phyloP scores from a whole-genome alignment of 2,888 invertebrate species.

The Leucophora obtusa region DNA sequence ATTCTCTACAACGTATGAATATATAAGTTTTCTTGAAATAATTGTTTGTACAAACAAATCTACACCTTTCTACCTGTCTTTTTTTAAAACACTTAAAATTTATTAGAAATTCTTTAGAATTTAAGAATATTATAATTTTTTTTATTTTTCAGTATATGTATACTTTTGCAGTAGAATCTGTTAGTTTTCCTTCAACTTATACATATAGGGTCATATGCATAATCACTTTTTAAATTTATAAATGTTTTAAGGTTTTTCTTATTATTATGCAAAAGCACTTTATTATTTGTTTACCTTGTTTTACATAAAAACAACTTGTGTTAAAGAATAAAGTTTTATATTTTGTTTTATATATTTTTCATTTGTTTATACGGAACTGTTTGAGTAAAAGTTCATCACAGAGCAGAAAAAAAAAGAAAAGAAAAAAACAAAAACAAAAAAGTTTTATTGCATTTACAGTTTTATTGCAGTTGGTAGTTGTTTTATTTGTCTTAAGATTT shows the following conservation, averaged over 20 bases:
- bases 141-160: too few species aligned
- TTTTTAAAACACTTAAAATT: too few species aligned
- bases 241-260: too few species aligned
- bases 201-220: not conserved
- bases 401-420: not conserved
- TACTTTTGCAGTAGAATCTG: too few species aligned
- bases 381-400: not conserved
- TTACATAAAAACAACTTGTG: conserved; percentile 21
- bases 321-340: conserved; percentile 13
- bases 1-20: too few species aligned
- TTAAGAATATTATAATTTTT: not conserved
- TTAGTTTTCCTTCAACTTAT: conserved; percentile 14
- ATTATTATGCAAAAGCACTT: too few species aligned
- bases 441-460: conserved; percentile 34
- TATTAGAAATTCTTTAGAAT: not conserved
- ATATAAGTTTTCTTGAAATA: too few species aligned
- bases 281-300: conserved; percentile 31
- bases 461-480: conserved; percentile 21
- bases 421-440: not conserved
- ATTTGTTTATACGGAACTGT: not conserved
- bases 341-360: not conserved
- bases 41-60: too few species aligned
- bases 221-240: too few species aligned
- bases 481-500: not conserved
- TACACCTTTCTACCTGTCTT: too few species aligned